Base-by-base conservation (phyloP, 2,888 invertebrate species). In the Cryptocephalus moraei region DNA sequence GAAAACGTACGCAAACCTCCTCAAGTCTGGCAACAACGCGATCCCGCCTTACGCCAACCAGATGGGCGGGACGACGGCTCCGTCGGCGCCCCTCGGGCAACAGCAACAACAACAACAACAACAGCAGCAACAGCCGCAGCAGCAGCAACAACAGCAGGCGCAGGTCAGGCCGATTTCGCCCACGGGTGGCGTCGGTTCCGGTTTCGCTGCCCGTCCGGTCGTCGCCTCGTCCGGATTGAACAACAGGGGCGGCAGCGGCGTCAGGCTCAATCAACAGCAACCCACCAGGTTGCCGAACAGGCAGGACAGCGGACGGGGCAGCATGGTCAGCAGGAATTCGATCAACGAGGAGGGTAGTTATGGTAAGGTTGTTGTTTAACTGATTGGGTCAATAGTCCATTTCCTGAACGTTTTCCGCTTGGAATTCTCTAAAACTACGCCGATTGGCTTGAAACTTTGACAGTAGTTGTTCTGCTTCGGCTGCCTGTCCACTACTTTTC, bases 1-100 rank as follows among this genome's bases (percentile, higher is more conserved):
- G 12, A 91, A 90, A 73, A 91, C 91, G 9, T 91, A 89, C 71
- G 91, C 91, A 12, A 90, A 86, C 71, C 78, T 89, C 59, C 79
- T 91, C 61, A 91, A 89, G 74, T 58, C 56, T 9, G 55, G 51
- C 33, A 52, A 68, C 66, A 45, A 38, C 31, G 40, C 52, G 14
- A 36, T n/a, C 49, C 55, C 55, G 45, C 45, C 46, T 4, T 32
- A 49, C 8, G 47, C 48, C 10, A 10, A 38, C 13, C 8, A 47
- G 9, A 14, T 44, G 11, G 43, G 44, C 9, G 33, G 39, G 11
- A 34, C 42, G 44, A 47, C 45, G 33, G 31, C 12, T 8, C 40
- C 43, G n/a, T 32, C 44, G 6, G 10, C 14, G 4, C 40, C 13
- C 4, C 13, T 12, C 31, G 22, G 11, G 10, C 40, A n/a, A 42